Evolutionary conservation across 2,888 invertebrate genomes (phyloP), one percentile per base, ranked within the genome.

Genomic region (Netelia inedita): DNA sequence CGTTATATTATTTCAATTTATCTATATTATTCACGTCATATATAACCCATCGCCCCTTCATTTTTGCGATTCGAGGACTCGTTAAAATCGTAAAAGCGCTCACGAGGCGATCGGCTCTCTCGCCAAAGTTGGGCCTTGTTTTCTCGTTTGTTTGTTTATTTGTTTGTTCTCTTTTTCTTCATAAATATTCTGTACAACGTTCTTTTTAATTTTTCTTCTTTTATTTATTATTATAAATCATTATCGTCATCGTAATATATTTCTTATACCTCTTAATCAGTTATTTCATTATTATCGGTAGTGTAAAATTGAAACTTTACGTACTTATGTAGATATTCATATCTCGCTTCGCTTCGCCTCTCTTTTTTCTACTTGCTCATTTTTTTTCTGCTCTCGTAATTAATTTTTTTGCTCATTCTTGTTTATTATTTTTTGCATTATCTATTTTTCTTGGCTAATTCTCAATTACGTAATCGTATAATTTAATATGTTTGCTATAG

Each of bases 161-260:
- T 91, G 89, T 88, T 92, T 91, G 90, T 71, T 61, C 63, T 79
- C 61, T n/a, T 69, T 78, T 83, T 85, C 89, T 90, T 93, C 93
- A 91, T 93, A 93, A 93, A 93, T 93, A 93, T 91, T 93, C 93
- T 93, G 93, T 93, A 93, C 93, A 93, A 91, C 89, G 89, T 92
- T 92, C 91, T 81, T 69, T 78, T 69, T 69, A n/a, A 19, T 59
- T 59, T 41, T 28, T 19, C 5, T 35, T 55, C 14, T 16, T 65
- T 72, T 11, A 50, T 63, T 91, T 90, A 92, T 92, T 91, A 92
- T 92, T 92, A 92, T 92, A 92, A 93, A 93, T 93, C 91, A 92
- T 93, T 90, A 91, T 91, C 82, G 80, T 81, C 66, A 69, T 85
- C 71, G 55, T 81, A 73, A 73, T 80, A 84, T 59, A 78, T 73